Evolutionary conservation across 2,113 vertebrate species (phyloP), one percentile per base, ranked within the genome.

Genomic region (Spea multiplicata): DNA sequence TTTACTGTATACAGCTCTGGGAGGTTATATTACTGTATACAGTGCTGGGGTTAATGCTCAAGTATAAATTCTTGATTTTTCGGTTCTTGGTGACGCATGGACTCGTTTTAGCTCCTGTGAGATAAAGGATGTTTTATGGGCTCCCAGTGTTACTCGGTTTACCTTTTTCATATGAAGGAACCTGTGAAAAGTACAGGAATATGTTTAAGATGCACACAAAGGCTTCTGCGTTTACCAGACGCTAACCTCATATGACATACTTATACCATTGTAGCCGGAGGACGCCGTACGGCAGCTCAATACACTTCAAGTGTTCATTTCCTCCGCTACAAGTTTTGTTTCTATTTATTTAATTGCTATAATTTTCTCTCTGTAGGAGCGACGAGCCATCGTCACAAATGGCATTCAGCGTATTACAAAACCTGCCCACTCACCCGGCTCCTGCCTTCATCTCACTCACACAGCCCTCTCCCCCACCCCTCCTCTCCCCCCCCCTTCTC

Each of bases 401-500:
- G 61, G 61, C 61, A 64, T 64, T 64, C 61, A 64, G n/a, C 4
- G 61, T 13, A 16, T 64, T 64, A 13, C 8, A 53, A 61, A 61
- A 8, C 17, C n/a, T 64, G n/a, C 61, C 61, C 61, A 64, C 61
- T 17, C 61, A 30, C 61, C 9, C 30, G 50, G 62, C 7, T 6
- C 52, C 71, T 45, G 44, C 44, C 2, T 1, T 44, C 44, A 6
- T 7, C 2, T 7, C 10, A 0, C 48, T n/a, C 73, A 12, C 45
- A 1, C 13, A 14, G 10, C 8, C 50, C 50, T 0, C 2, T 4
- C 4, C 12, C 0, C 5, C 46, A 5, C 48, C 5, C n/a, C 50
- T 10, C 8, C 50, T 52, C 50, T 52, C n/a, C 30, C 30, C 30
- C 30, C 30, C n/a, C 8, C 50, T 3, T 53, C 6, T 53, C 6